Conservation (phyloP, 2,888 invertebrate genomes). For the Polymixis flavicincta region DNA sequence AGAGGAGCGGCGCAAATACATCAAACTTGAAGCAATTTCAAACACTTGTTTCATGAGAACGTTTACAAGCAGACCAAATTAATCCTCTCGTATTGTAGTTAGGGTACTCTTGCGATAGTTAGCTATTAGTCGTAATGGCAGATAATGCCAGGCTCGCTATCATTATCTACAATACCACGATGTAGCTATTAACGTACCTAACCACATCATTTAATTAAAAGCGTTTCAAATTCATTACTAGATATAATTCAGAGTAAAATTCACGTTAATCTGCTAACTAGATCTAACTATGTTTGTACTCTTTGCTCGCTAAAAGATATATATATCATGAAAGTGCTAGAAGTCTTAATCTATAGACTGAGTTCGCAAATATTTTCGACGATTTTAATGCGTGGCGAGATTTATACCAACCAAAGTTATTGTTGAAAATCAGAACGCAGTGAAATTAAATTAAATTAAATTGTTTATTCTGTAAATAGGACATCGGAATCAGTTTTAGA, state of each 20-base stretch:
- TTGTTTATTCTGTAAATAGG: background rate
- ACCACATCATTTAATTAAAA: slow-evolving; percentile 38
- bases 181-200: slow-evolving; percentile 34
- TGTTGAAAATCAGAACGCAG: background rate
- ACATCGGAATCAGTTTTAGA: background rate
- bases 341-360: slow-evolving; percentile 20
- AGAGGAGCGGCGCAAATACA: slow-evolving; percentile 88
- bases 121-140: slow-evolving; percentile 31
- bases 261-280: slow-evolving; percentile 9
- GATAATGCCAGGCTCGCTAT: slow-evolving; percentile 31
- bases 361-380: slow-evolving; percentile 42
- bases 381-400: slow-evolving; percentile 25
- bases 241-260: slow-evolving; percentile 28
- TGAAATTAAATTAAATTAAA: background rate
- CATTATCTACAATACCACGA: slow-evolving; percentile 39
- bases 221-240: slow-evolving; percentile 32
- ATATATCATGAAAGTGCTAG: slow-evolving; percentile 27
- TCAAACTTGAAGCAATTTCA: slow-evolving; percentile 89
- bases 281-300: background rate
- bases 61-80: slow-evolving; percentile 83
- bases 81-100: slow-evolving; percentile 67
- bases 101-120: slow-evolving; percentile 47
- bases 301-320: slow-evolving; percentile 19
- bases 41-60: slow-evolving; percentile 87
- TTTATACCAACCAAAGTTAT: slow-evolving; percentile 16